Evolutionary conservation across 2,797 vertebrate species (phyloP), one percentile per base, ranked within the genome.

Genomic region (Knipowitschia caucasica): DNA sequence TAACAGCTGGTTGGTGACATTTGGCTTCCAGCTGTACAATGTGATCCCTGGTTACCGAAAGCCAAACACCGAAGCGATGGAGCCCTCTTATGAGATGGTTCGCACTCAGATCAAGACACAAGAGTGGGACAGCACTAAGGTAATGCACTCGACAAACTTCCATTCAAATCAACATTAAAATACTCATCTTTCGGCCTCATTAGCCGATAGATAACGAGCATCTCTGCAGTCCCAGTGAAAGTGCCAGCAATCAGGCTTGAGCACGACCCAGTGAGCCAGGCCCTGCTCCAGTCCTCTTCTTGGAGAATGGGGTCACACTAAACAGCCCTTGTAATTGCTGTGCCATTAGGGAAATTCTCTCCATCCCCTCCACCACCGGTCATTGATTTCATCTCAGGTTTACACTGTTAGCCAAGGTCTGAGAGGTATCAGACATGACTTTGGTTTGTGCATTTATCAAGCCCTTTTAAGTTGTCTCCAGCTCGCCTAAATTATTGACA

Each of bases 81-180:
- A 99, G 67, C 94, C 97, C 0, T 98, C 96, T 20, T 97, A 97
- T 1, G 95, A 99, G 78, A 86, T 99, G 3, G 42, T 92, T 65
- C 91, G 92, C 76, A 98, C 96, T 0, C 97, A 98, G 82, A 92
- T 96, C 89, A 99, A 98, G 84, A 98, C 94, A 0, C 96, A 98
- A 67, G 95, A 98, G 74, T 99, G 97, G 97, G 97, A 99, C 69
- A 98, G 94, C 46, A 98, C 92, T 80, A 98, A 98, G 95, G 94
- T 96, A 85, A 88, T 47, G 8, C 45, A 20, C 26, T 47, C 45
- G 2, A 20, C 30, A 49, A 49, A 20, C 18, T 33, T 49, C 30
- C 25, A 18, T 30, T 34, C 18, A 33, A 7, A 49, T 31, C 50
- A 15, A 29, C 49, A 44, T 62, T 20, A 21, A 33, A 31, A 53